Conservation (phyloP, 1,140 invertebrate genomes). For the Drosophila tani region DNA sequence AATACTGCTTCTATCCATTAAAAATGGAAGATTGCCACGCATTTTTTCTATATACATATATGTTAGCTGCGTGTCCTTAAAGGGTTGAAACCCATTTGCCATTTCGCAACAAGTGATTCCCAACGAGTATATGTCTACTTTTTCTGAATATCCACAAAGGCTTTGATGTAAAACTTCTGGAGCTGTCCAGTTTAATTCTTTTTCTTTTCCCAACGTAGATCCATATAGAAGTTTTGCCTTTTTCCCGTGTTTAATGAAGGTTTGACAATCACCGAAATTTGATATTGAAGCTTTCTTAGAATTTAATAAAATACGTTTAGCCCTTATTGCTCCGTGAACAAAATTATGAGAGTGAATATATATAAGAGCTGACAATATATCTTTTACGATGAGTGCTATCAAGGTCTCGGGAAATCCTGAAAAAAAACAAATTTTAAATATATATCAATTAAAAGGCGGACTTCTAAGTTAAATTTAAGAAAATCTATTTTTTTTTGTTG, state of each 20-base stretch:
- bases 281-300: constrained; percentile 86
- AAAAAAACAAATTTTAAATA: constrained; percentile 23
- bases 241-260: constrained; percentile 89
- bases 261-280: constrained; percentile 92
- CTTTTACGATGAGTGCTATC: constrained; percentile 91
- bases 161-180: constrained; percentile 97
- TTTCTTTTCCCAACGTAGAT: constrained; percentile 89
- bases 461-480: too few species aligned
- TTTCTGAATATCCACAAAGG: constrained; percentile 94
- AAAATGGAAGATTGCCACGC: constrained; percentile 90
- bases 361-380: constrained; percentile 91
- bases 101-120: constrained; percentile 95
- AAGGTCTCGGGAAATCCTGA: constrained; percentile 91
- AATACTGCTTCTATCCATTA: constrained; percentile 91
- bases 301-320: constrained; percentile 91
- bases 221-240: constrained; percentile 89
- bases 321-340: constrained; percentile 94
- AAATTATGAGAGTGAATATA: constrained; percentile 94
- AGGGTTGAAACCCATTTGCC: constrained; percentile 95
- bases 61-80: constrained; percentile 92
- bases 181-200: constrained; percentile 94
- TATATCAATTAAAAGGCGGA: not conserved
- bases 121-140: constrained; percentile 95
- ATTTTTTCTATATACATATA: constrained; percentile 96
- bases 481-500: too few species aligned